These are phyloP conservation scores for Ochotona curzoniae DNA, from an alignment of 2,113 vertebrate genomes.

Conservation along the genomic window DNA sequence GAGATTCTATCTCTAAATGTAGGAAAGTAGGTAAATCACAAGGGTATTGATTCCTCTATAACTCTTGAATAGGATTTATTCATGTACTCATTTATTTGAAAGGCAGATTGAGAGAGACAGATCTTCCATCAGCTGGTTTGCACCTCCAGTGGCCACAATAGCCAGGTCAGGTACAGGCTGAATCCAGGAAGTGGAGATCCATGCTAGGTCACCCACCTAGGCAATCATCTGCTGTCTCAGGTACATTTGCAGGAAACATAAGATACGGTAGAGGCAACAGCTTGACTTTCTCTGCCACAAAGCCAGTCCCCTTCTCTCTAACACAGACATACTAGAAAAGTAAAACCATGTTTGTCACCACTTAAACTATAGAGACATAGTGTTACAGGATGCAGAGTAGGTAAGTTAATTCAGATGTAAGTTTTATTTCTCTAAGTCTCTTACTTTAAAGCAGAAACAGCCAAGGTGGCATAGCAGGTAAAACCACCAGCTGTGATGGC, in stretches of 20 bases:
- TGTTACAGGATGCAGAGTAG: not conserved
- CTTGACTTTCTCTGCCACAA: too few relatives aligned
- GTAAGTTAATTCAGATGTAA: not conserved
- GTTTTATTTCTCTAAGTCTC: not conserved
- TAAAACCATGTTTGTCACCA: not conserved
- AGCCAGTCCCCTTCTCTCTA: not conserved
- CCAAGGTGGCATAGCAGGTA: not conserved
- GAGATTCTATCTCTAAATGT: not conserved
- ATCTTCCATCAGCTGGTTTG: too few relatives aligned
- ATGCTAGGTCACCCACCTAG: too few relatives aligned
- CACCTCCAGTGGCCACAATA: too few relatives aligned
- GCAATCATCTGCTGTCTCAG: too few relatives aligned
- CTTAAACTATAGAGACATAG: not conserved
- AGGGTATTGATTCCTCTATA: not conserved
- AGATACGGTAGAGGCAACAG: too few relatives aligned
- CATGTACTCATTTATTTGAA: too few relatives aligned
- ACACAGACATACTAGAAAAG: not conserved
- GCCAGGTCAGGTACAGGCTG: too few relatives aligned
- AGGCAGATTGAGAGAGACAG: too few relatives aligned
- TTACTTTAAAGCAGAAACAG: constrained; percentile 23
- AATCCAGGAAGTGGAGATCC: too few relatives aligned
- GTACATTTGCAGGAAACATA: too few relatives aligned
- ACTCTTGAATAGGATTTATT: not conserved
- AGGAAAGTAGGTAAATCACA: not conserved
- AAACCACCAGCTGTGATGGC: too few relatives aligned